phyloP scores from a whole-genome alignment of 1,140 invertebrate genomes.

The Solenopsis fugax region DNA sequence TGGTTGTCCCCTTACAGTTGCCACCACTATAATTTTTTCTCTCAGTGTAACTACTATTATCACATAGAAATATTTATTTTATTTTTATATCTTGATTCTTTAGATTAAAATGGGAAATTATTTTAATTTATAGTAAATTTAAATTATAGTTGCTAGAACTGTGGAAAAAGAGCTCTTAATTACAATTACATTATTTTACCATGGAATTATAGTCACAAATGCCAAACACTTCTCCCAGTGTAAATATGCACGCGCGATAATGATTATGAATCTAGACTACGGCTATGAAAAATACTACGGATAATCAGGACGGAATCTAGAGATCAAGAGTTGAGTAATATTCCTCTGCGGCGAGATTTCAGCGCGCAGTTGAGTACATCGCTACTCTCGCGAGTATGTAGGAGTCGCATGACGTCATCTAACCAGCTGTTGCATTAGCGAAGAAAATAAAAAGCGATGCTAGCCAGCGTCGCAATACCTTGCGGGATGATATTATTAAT shows the following conservation, averaged over 20 bases:
- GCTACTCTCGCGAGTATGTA: slow-evolving; percentile 64
- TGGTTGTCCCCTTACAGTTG: too few relatives aligned
- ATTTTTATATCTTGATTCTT: too few relatives aligned
- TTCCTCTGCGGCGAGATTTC: slow-evolving; percentile 4
- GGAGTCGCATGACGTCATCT: slow-evolving; percentile 73
- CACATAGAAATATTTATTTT: too few relatives aligned
- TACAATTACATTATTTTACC: too few relatives aligned
- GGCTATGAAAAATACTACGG: slow-evolving; percentile 1
- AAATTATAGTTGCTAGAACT: too few relatives aligned
- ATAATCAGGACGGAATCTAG: slow-evolving; percentile 4
- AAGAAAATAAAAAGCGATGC: slow-evolving; percentile 68
- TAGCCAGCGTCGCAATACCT: slow-evolving; percentile 55
- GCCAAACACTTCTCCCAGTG: too few relatives aligned
- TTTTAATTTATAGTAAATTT: too few relatives aligned
- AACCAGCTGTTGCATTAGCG: slow-evolving; percentile 74
- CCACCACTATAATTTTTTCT: too few relatives aligned
- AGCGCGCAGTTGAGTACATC: slow-evolving; percentile 50
- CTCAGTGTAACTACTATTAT: too few relatives aligned
- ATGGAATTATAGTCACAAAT: too few relatives aligned
- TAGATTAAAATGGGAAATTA: too few relatives aligned
- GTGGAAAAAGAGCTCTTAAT: too few relatives aligned
- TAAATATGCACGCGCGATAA: not conserved
- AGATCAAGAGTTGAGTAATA: slow-evolving; percentile 31
- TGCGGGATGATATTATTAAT: slow-evolving; percentile 71
- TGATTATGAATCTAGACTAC: not conserved